These are phyloP conservation scores for Styela clava DNA, from an alignment of 23 tunicate genomes.

Conservation along the genomic window DNA sequence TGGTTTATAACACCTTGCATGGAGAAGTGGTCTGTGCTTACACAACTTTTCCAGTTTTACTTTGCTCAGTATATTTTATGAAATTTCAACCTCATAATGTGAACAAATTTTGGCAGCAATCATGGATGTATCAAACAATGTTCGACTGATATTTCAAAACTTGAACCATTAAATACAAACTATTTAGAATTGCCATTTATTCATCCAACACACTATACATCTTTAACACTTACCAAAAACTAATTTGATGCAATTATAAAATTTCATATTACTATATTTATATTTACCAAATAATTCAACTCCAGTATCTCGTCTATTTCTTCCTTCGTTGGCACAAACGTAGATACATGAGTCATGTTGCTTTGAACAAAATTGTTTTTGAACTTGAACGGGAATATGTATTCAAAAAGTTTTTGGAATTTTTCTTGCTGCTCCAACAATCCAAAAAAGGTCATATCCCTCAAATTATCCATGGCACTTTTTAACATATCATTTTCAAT, in stretches of 20 bases:
- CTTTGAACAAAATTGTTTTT: slow-evolving; percentile 36
- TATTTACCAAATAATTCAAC: slow-evolving; percentile 36
- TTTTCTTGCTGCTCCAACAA: slow-evolving; percentile 60
- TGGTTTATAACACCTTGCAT: too few species aligned
- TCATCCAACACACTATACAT: background rate
- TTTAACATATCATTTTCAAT: slow-evolving; percentile 37
- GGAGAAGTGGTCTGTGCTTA: too few species aligned
- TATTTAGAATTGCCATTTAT: background rate
- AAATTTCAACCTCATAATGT: too few species aligned
- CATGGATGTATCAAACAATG: background rate
- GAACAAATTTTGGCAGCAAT: too few species aligned
- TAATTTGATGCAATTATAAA: too few species aligned
- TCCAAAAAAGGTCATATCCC: slow-evolving; percentile 70
- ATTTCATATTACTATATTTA: too few species aligned
- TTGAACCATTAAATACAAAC: background rate
- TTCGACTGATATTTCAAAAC: background rate
- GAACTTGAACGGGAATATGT: slow-evolving; percentile 46
- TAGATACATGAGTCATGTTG: slow-evolving; percentile 32
- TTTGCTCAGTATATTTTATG: too few species aligned
- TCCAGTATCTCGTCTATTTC: slow-evolving; percentile 17
- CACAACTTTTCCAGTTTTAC: too few species aligned
- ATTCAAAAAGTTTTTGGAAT: slow-evolving; percentile 52
- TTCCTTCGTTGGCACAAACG: background rate
- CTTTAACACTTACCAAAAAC: too few species aligned
- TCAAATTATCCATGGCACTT: slow-evolving; percentile 63